phyloP scores from a whole-genome alignment of 2,888 invertebrate species.

The Cremastinae sp. region DNA sequence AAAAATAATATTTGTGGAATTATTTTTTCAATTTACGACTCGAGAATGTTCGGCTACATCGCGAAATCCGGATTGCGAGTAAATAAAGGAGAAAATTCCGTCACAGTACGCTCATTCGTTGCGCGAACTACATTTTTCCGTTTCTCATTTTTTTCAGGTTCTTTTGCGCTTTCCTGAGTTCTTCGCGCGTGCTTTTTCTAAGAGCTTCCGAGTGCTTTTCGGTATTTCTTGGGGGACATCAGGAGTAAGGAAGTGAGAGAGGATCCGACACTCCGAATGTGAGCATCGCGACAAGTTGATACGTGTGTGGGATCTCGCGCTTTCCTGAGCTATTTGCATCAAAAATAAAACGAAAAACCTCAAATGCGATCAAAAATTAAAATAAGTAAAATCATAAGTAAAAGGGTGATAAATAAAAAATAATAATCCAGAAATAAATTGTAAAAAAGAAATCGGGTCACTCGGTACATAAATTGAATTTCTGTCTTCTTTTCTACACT shows the following conservation, averaged over 20 bases:
- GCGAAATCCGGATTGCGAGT: slow-evolving; percentile 27
- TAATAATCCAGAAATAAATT: no score
- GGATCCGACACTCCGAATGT: background rate
- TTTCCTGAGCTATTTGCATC: background rate
- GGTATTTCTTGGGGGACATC: slow-evolving; percentile 8
- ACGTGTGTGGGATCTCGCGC: background rate
- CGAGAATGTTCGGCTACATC: background rate
- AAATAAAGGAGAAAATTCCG: slow-evolving; percentile 36
- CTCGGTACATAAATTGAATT: no score
- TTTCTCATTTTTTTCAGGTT: background rate
- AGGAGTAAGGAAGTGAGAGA: slow-evolving; percentile 28
- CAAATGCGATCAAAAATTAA: no score
- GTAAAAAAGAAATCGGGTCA: no score
- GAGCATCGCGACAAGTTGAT: no score
- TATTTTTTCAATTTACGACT: background rate
- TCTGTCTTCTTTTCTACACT: no score
- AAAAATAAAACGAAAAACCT: no score
- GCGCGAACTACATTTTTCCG: slow-evolving; percentile 4
- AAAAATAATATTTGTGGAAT: background rate
- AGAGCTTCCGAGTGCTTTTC: slow-evolving; percentile 32
- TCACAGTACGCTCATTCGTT: slow-evolving; percentile 36
- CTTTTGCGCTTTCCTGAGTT: slow-evolving; percentile 15
- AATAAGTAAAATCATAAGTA: no score
- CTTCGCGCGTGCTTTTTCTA: slow-evolving; percentile 3
- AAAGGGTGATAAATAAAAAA: no score